Conservation (phyloP, 2,888 invertebrate species). For the Hyposoter dolosus region DNA sequence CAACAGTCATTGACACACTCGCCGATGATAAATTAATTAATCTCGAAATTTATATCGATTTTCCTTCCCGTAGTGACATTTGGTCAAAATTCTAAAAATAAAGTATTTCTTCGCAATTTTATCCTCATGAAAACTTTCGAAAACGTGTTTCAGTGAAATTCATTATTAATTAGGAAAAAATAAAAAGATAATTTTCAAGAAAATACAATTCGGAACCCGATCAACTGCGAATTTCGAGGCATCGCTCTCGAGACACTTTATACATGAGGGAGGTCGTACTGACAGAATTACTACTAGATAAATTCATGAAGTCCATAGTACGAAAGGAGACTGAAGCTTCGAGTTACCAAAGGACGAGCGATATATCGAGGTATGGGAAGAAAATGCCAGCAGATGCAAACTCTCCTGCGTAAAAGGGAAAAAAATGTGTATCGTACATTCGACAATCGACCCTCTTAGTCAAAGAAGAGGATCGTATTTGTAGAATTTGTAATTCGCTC, state of each 20-base stretch:
- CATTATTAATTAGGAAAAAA: too few relatives aligned
- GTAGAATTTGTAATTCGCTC: neutral
- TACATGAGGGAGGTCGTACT: neutral
- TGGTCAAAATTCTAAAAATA: too few relatives aligned
- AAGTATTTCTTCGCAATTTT: too few relatives aligned
- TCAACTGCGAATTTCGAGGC: neutral
- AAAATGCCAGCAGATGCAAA: neutral
- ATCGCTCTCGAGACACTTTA: neutral
- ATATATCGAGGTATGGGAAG: neutral
- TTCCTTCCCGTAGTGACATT: neutral
- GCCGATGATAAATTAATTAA: neutral
- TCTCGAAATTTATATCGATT: neutral
- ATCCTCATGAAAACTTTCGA: too few relatives aligned
- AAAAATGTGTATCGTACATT: neutral
- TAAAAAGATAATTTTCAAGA: too few relatives aligned
- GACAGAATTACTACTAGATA: neutral
- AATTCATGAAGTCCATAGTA: constrained; percentile 1
- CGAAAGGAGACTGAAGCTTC: neutral
- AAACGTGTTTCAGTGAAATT: too few relatives aligned
- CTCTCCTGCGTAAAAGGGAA: neutral
- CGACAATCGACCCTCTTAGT: neutral
- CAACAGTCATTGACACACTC: neutral
- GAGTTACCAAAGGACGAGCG: neutral
- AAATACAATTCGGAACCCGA: too few relatives aligned
- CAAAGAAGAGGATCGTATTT: neutral